phyloP scores from a whole-genome alignment of 2,113 vertebrate genomes.

The Oreamnos americanus region DNA sequence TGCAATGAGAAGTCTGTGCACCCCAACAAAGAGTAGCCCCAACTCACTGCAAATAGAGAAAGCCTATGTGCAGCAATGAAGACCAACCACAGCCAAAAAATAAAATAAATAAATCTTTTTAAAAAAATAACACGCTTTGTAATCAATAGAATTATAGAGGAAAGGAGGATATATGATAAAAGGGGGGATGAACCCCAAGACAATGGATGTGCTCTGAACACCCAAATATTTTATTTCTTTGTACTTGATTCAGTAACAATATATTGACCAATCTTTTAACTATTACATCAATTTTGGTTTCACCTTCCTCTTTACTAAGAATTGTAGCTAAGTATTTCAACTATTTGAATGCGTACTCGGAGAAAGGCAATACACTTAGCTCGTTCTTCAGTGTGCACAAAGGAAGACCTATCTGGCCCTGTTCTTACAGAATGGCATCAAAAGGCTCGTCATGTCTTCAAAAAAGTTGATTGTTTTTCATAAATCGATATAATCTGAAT shows the following conservation, averaged over 20 bases:
- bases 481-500: background rate
- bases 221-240: background rate
- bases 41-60: background rate
- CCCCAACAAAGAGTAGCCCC: background rate
- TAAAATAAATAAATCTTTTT: background rate
- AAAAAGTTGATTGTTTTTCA: background rate
- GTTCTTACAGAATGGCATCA: background rate
- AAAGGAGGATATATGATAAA: conserved; percentile 25
- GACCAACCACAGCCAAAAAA: background rate
- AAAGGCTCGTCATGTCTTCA: background rate
- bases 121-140: conserved; percentile 21
- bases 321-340: background rate
- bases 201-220: background rate
- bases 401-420: background rate
- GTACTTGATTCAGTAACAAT: background rate
- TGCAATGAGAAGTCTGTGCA: background rate
- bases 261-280: background rate
- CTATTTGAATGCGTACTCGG: background rate
- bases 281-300: background rate
- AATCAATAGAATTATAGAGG: background rate
- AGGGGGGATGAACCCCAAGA: background rate
- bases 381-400: background rate
- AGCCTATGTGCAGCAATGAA: background rate
- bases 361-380: background rate
- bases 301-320: background rate